Conservation (phyloP, 2,888 invertebrate species). For the Fragum whitleyi region DNA sequence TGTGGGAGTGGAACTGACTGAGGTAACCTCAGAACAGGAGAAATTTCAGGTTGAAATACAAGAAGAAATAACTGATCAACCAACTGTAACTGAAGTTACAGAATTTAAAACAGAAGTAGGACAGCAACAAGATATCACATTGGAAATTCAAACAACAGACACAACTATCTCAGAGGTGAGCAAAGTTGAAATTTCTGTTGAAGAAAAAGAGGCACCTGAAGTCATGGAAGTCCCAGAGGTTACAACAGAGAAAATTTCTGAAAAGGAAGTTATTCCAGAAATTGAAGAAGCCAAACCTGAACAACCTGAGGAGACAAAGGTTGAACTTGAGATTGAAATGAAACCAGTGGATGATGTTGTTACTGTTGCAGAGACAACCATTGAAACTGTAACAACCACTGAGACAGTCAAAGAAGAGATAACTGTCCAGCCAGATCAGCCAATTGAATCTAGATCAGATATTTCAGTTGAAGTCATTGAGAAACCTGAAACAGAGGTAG, state of each 20-base stretch:
- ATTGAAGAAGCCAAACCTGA: slow-evolving; percentile 54
- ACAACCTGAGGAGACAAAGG: slow-evolving; percentile 59
- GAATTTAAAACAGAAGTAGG: slow-evolving; percentile 20
- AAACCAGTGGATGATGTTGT: slow-evolving; percentile 56
- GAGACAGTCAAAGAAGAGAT: slow-evolving; percentile 55
- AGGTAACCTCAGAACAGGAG: slow-evolving; percentile 25
- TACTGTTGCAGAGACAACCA: slow-evolving; percentile 47
- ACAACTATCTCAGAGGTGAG: slow-evolving; percentile 17
- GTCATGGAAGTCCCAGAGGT: slow-evolving; percentile 46
- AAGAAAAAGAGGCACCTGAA: slow-evolving; percentile 33
- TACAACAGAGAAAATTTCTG: slow-evolving; percentile 23
- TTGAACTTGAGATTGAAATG: slow-evolving; percentile 44
- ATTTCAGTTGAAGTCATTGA: slow-evolving; percentile 54
- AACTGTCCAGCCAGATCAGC: slow-evolving; percentile 35
- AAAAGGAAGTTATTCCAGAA: slow-evolving; percentile 53
- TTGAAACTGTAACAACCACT: slow-evolving; percentile 21
- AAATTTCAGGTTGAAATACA: slow-evolving; percentile 41
- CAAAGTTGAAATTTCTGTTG: slow-evolving; percentile 22
- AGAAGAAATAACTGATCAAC: slow-evolving; percentile 29
- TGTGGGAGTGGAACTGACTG: slow-evolving; percentile 28
- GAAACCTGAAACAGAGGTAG: slow-evolving; percentile 44
- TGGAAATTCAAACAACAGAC: slow-evolving; percentile 24
- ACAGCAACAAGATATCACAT: slow-evolving; percentile 13
- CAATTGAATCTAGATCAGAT: slow-evolving; percentile 18
- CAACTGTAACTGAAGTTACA: slow-evolving; percentile 20